Evolutionary conservation across 2,797 vertebrate species (phyloP).

Genomic region (Carcharodon carcharias): DNA sequence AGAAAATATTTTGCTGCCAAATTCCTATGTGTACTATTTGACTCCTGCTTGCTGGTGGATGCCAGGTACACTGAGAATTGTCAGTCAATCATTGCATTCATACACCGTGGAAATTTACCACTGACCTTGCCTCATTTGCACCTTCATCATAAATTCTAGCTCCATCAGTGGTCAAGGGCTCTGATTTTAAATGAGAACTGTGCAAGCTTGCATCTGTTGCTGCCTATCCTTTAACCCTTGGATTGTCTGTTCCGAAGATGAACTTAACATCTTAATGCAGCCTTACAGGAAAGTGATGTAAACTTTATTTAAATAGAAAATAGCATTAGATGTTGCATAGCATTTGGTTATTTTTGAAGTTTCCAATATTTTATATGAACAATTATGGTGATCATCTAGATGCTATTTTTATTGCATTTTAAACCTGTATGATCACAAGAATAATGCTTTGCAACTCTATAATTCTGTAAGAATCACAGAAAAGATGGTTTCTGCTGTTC

Average conservation of each 20-base stretch:
- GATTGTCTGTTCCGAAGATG: neutral
- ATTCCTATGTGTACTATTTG: neutral
- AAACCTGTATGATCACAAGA: conserved; percentile 43
- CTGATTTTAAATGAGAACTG: conserved; percentile 60
- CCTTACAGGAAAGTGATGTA: conserved; percentile 48
- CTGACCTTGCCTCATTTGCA: conserved; percentile 50
- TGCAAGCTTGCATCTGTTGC: conserved; percentile 56
- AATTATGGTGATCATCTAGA: conserved; percentile 49
- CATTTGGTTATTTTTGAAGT: conserved; percentile 51
- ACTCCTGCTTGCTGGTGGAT: neutral
- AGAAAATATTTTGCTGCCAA: neutral
- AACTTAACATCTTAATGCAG: conserved; percentile 48
- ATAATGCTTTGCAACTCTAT: conserved; percentile 43
- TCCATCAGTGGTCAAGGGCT: conserved; percentile 54
- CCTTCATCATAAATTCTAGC: conserved; percentile 47
- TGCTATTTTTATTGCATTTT: conserved; percentile 47
- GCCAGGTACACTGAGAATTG: neutral
- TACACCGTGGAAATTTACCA: conserved; percentile 35
- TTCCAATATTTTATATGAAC: conserved; percentile 50
- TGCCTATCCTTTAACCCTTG: conserved; percentile 45
- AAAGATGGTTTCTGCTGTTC: conserved; percentile 34
- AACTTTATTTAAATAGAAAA: conserved; percentile 53
- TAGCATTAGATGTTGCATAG: conserved; percentile 52
- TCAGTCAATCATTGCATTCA: conserved; percentile 32
- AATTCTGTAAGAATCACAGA: conserved; percentile 40